Evolutionary conservation across 1,140 invertebrate genomes (phyloP), one percentile per base, ranked within the genome.

Genomic region (Aphelinus atriplicis): DNA sequence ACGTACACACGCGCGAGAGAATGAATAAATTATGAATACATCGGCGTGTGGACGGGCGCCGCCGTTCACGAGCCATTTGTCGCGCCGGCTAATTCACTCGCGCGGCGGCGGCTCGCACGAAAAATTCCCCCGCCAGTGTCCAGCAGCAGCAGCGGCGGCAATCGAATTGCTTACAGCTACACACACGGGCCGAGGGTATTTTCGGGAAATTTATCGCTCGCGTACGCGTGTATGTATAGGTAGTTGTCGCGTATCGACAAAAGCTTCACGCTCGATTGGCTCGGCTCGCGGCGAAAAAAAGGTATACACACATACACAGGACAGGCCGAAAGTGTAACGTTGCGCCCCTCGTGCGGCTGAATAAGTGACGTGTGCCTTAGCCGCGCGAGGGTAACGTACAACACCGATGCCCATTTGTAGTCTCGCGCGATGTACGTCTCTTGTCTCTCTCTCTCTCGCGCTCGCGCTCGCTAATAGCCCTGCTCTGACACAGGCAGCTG

Each of bases 241-340:
- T 74, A 69, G 63, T 56, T 47, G 56, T 47, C 66, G 66, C 66
- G 73, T 69, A 80, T 80, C 79, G 78, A 83, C 80, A 83, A 83
- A 83, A 81, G 80, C 73, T 80, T 83, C 75, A 83, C 80, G 73
- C 78, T 81, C 80, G 81, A 83, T 83, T 83, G 81, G 80, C 79
- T 76, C 55, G 43, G n/a, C 51, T 51, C 26, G 71, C 75, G 69
- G 68, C 55, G 55, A 55, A 65, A 71, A 76, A 76, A 76, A 76
- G 56, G 68, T 65, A 70, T 26, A 55, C 7, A n/a, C 62, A 64
- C 9, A 48, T 48, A 51, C 46, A 26, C 50, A 7, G 61, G n/a
- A 60, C 43, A 53, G 43, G 48, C 9, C 9, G 58, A 62, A 68
- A 56, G 57, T 57, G 51, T 55, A 63, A 74, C 65, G 69, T 57